These are phyloP conservation scores for Tylochromis polylepis DNA, from an alignment of 2,113 vertebrate genomes.

Conservation along the genomic window DNA sequence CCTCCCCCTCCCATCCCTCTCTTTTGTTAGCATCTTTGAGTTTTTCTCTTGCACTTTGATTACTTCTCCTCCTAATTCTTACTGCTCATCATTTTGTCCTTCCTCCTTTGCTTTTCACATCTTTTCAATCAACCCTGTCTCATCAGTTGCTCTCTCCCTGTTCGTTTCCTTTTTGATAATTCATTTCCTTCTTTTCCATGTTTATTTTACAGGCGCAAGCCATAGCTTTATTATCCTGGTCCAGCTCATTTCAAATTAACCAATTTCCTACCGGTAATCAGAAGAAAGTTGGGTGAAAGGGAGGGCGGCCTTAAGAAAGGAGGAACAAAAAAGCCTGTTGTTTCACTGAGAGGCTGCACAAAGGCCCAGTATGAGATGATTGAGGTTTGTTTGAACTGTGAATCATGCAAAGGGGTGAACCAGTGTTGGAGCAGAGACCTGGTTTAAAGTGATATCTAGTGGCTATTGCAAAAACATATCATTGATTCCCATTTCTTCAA, in stretches of 20 bases:
- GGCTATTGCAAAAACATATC: neutral
- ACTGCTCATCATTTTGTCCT: slow-evolving; percentile 11
- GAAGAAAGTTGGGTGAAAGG: neutral
- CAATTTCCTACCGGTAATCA: neutral
- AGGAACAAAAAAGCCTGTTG: neutral
- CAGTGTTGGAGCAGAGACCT: no score
- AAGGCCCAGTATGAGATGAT: neutral
- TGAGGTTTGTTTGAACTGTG: neutral
- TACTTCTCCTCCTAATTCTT: neutral
- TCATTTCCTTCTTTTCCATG: neutral
- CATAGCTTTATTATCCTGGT: neutral
- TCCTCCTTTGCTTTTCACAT: neutral
- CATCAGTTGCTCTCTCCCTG: neutral
- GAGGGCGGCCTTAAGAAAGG: neutral
- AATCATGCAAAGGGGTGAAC: neutral
- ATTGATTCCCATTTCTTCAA: neutral
- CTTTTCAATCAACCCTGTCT: neutral
- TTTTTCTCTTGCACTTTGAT: slow-evolving; percentile 19
- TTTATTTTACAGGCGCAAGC: neutral
- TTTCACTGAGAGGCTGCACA: neutral
- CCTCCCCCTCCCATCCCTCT: neutral
- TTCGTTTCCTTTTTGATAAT: neutral
- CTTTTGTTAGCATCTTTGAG: slow-evolving; percentile 25
- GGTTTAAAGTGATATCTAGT: no score
- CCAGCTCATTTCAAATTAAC: neutral